Base-by-base conservation (phyloP, 2,113 vertebrate species). In the Nerophis lumbriciformis region DNA sequence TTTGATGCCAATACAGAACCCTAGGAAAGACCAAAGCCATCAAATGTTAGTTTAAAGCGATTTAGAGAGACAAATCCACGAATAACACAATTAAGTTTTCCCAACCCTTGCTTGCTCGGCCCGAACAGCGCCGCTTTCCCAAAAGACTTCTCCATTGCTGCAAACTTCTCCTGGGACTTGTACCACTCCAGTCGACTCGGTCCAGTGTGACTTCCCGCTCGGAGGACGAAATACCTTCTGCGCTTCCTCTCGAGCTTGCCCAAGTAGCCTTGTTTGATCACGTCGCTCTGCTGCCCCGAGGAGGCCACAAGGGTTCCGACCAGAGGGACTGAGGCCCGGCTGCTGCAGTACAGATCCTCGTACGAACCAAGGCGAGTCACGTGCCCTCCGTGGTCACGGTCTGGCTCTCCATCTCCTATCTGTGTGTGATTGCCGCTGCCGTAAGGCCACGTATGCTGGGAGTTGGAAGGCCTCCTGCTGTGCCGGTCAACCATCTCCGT, bases 131-230 rank as follows among this genome's bases (percentile, higher is more conserved):
- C 19, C 8, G 63, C n/a, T 78, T 79, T 78, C 7, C 78, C 68
- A 12, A 66, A 38, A 16, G 68, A 70, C 66, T 72, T 80, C 74
- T 78, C 69, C 55, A 35, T 8, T 0, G 64, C 61, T 0, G 0
- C 38, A 65, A 88, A 88, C 60, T 71, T 81, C 72, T 86, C 78
- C 48, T 37, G 69, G 54, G 13, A 85, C 69, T 74, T 81, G 76
- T 83, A 85, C 83, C 86, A 86, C 76, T 88, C 86, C 1, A 88
- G 78, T 38, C 84, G 76, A 50, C 83, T 75, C 0, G 72, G 83
- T 13, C 86, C 83, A 0, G 49, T 85, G 75, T 86, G 80, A 64
- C 86, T 85, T 38, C 77, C 83, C 1, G 70, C 65, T 71, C 84
- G 76, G 53, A 88, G 78, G 19, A 81, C 84, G 61, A 86, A 88